Conservation (phyloP, 2,888 invertebrate species). For the Entomobrya proxima region DNA sequence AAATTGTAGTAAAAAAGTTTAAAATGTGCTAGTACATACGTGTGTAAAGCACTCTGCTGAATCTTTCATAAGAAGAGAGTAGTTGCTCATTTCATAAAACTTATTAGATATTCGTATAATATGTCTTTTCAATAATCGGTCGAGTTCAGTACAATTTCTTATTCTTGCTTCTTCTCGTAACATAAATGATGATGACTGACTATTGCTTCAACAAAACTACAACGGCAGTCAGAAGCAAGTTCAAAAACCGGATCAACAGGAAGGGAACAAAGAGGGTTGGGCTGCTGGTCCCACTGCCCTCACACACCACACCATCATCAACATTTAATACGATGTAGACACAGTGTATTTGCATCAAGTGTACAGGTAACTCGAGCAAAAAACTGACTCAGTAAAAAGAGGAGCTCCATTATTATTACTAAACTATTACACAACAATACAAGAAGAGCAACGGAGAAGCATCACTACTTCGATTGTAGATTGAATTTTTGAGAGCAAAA, state of each 20-base stretch:
- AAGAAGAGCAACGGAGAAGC: background rate
- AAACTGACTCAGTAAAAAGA: constrained; percentile 31
- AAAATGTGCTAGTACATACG: background rate
- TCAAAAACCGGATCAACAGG: constrained; percentile 70
- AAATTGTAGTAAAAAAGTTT: constrained; percentile 17
- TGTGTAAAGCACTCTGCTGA: no score
- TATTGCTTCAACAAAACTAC: constrained; percentile 9
- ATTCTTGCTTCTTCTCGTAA: background rate
- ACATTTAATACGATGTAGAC: background rate
- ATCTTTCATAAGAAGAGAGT: no score
- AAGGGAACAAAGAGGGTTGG: constrained; percentile 65
- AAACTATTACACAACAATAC: constrained; percentile 36
- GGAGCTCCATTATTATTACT: constrained; percentile 10
- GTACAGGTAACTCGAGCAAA: constrained; percentile 21
- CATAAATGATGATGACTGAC: constrained; percentile 34
- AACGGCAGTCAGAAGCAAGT: constrained; percentile 51
- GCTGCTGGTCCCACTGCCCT: constrained; percentile 67
- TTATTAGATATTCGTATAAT: background rate
- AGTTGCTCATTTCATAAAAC: background rate
- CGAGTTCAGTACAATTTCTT: background rate
- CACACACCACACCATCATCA: constrained; percentile 21
- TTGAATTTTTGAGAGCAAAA: constrained; percentile 30
- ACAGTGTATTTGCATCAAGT: constrained; percentile 21
- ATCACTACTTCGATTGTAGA: background rate
- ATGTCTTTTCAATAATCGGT: constrained; percentile 29